Base-by-base conservation (phyloP, 2,888 invertebrate genomes). In the Melinaea menophilus region DNA sequence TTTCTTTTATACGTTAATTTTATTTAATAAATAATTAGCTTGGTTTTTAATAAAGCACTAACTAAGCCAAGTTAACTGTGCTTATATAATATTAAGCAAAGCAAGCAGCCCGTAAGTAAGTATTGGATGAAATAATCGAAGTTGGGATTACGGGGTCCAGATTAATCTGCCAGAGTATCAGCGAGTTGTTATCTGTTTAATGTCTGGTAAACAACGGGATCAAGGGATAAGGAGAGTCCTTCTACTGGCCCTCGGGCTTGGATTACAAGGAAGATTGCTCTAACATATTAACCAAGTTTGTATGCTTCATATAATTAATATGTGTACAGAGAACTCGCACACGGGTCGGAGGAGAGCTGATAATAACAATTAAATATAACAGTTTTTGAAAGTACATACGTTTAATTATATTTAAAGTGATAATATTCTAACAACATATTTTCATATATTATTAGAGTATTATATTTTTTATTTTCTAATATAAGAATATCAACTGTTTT, bases 201-300 rank as follows among this genome's bases (percentile, higher is more conserved):
- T 91, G 91, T 91, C 90, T 91, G 91, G 91, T 91, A 90, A 91
- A 91, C 91, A 91, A 90, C 89, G 81, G 91, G 90, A 90, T 91
- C 89, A 90, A 90, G 87, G 90, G 90, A 90, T 90, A 89, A 89
- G 88, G 85, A 84, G 81, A 84, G 86, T 89, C 90, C 89, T 89
- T 87, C 84, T 84, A 86, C 84, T 88, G 86, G 88, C 88, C 90
- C 89, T 87, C 82, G 73, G 88, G 89, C 85, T 78, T 74, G 88
- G 90, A 89, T 90, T 90, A 90, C 80, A 79, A 76, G 71, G 79
- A 84, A 85, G 85, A 88, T 89, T 88, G 85, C 78, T 79, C 79
- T 76, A 76, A 78, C 75, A 75, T 77, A 76, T 75, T 76, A 76
- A 75, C 74, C 63, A 61, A 65, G 57, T 58, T 47, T 54, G 55